These are phyloP conservation scores for Ecliptopera silaceata DNA, from an alignment of 2,888 invertebrate species.

Conservation along the genomic window DNA sequence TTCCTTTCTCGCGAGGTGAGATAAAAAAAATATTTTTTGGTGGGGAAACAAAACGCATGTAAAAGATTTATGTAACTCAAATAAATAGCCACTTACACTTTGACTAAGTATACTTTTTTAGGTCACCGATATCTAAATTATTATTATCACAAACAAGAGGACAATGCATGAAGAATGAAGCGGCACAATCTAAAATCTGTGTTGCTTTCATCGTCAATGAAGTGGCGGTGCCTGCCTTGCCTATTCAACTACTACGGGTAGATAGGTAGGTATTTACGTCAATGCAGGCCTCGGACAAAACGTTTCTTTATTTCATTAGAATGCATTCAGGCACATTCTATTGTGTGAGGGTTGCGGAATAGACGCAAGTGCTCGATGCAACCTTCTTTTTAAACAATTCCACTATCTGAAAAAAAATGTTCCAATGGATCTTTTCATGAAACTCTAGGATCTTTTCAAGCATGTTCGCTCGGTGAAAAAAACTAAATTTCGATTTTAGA, in stretches of 20 bases:
- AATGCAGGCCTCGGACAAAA: conserved; percentile 58
- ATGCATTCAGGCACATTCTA: conserved; percentile 54
- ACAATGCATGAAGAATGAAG: background rate
- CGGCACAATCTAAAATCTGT: conserved; percentile 19
- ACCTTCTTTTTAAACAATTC: conserved; percentile 54
- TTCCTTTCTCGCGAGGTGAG: no score
- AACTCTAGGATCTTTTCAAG: no score
- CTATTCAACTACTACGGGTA: conserved; percentile 43
- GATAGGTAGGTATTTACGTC: conserved; percentile 50
- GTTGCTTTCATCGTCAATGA: conserved; percentile 42
- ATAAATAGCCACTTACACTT: no score
- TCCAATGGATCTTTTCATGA: background rate
- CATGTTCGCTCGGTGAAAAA: no score
- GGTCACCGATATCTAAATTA: no score
- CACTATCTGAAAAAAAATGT: conserved; percentile 35
- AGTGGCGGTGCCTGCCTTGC: no score
- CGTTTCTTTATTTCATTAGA: conserved; percentile 73
- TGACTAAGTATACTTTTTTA: no score
- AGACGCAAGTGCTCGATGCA: conserved; percentile 41
- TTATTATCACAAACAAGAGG: no score
- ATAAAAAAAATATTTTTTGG: no score
- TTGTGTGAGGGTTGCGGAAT: conserved; percentile 41
- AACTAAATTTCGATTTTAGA: background rate
- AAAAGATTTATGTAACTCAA: no score
- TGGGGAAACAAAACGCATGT: no score